Evolutionary conservation across 2,113 vertebrate genomes (phyloP), one percentile per base, ranked within the genome.

Genomic region (Centrocercus urophasianus): DNA sequence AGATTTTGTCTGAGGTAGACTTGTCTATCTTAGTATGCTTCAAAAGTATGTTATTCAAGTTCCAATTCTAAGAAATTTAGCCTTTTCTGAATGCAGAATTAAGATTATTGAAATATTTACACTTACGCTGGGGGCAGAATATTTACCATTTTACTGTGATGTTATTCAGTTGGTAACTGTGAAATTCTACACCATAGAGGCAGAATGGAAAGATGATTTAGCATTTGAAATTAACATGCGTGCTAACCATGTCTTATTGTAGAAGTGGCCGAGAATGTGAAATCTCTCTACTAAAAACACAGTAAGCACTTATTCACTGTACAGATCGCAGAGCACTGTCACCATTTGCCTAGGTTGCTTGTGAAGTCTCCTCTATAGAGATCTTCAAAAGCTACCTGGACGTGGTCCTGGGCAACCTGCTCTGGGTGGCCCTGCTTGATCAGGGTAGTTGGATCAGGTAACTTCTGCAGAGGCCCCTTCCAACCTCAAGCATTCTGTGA

Each of bases 111-210:
- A 73, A 60, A 11, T 60, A 36, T n/a, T 70, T 86, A 38, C 3
- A 13, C 0, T 0, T 42, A 38, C 5, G 2, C 22, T 80, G 11
- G 9, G 11, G 73, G 1, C 4, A 42, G 40, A 72, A 36, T 8
- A 5, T 73, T 89, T 82, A 50, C 28, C 65, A 2, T 59, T 91
- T 79, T 36, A 78, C 18, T 36, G 14, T 52, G 18, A 54, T 70
- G 30, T 54, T 8, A 28, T 73, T 89, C n/a, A 19, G 21, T 40
- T 81, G 32, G 5, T 65, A 65, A 5, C 11, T 65, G 66, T 69
- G 66, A 76, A 70, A 67, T 63, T 52, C 20, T 80, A 8, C 21
- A 30, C 24, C 32, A 74, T 86, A 71, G 50, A 59, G 71, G 72
- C 66, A 89, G 71, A 65, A 43, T 30, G 40, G 54, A 66, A 90